These are phyloP conservation scores for Chaitophorus viminalis DNA, from an alignment of 2,888 invertebrate genomes.

Conservation along the genomic window DNA sequence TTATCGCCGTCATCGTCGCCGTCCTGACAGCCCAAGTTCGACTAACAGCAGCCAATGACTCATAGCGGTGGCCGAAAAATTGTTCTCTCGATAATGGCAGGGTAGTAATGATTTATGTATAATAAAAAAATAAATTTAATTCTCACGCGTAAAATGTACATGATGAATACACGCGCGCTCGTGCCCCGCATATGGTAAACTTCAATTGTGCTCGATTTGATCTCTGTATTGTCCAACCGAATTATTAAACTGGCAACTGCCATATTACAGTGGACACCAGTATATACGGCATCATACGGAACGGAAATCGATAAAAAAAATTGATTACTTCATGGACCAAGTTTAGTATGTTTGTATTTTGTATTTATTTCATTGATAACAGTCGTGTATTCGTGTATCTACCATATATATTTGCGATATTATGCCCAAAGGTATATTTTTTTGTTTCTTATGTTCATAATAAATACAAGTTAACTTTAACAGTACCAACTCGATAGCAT, in stretches of 20 bases:
- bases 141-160: not conserved
- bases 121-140: not conserved
- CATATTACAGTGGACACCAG: no score
- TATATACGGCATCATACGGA: no score
- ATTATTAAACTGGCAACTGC: no score
- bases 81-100: not conserved
- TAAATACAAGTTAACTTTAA: no score
- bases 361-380: no score
- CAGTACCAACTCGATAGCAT: not conserved
- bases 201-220: not conserved
- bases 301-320: no score
- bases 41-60: constrained; percentile 24
- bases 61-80: not conserved
- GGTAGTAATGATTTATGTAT: not conserved
- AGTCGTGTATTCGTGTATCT: no score
- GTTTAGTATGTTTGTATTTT: no score
- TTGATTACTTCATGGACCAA: no score
- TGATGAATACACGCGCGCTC: not conserved
- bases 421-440: no score
- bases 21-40: not conserved
- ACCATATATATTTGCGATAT: no score
- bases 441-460: no score
- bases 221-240: not conserved
- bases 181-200: not conserved
- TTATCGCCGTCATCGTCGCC: constrained; percentile 37